Evolutionary conservation across 2,797 vertebrate genomes (phyloP).

Genomic region (Hippocampus kuda): DNA sequence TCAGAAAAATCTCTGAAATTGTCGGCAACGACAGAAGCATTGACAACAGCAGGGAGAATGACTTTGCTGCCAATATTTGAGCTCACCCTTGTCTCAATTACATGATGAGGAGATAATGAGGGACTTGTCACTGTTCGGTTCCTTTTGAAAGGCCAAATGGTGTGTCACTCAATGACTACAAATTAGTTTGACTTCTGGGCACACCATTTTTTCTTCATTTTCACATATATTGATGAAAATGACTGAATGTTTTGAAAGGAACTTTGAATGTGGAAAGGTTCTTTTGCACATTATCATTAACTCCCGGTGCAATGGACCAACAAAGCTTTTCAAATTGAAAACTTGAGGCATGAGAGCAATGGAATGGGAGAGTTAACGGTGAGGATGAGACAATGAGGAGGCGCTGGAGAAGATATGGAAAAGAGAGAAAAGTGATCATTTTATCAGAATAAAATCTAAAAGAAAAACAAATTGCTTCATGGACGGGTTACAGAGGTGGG

Average conservation of each 20-base stretch:
- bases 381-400: background rate
- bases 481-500: no score
- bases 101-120: conserved; percentile 3
- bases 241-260: background rate
- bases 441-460: background rate
- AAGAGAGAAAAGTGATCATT: background rate
- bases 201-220: background rate
- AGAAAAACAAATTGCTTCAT: background rate
- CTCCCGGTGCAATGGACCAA: background rate
- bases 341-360: background rate
- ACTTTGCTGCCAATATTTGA: background rate
- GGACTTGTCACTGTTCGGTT: background rate
- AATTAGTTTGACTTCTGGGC: conserved; percentile 2
- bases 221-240: background rate
- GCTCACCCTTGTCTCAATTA: conserved; percentile 1
- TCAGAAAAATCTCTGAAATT: background rate
- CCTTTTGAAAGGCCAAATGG: background rate
- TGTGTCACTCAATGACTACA: background rate
- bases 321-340: background rate
- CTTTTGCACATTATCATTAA: background rate
- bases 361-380: background rate
- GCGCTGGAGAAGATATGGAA: background rate
- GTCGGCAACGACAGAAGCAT: background rate
- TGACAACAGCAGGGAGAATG: background rate
- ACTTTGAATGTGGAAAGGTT: background rate